A percentile compares a stretch with the other conserved stretches of the same genome.
Conservation (phyloP, 30 jellyfish, hydroid and myxozoan genomes). For the Morbakka virulenta region DNA sequence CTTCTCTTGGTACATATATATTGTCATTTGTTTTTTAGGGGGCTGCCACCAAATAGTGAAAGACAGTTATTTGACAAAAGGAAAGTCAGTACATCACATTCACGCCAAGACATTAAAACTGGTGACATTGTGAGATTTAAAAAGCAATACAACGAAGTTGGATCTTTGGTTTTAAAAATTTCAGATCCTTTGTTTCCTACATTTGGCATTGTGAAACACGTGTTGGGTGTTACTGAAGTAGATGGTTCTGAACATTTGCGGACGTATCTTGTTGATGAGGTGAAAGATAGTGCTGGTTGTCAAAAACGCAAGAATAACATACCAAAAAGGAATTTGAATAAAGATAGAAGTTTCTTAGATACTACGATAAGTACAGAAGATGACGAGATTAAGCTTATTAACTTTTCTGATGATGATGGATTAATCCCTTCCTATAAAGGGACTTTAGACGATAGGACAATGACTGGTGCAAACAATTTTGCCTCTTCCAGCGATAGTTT, state of each 20-base stretch:
- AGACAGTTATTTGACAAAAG: slow-evolving; percentile 5
- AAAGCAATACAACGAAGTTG: slow-evolving; percentile 67
- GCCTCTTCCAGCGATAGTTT: not conserved
- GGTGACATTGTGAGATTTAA: slow-evolving; percentile 84
- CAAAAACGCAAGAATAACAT: not conserved
- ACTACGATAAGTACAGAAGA: too few species aligned
- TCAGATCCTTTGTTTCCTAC: slow-evolving; percentile 19
- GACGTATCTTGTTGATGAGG: slow-evolving; percentile 34
- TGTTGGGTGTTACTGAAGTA: slow-evolving; percentile 13
- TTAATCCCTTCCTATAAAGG: too few species aligned
- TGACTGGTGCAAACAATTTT: too few species aligned
- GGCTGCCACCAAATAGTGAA: slow-evolving; percentile 74
- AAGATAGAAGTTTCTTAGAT: too few species aligned
- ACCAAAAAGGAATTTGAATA: not conserved
- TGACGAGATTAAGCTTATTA: too few species aligned
- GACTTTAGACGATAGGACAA: too few species aligned
- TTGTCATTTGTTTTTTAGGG: slow-evolving; percentile 54
- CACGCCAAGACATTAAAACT: slow-evolving; percentile 18
- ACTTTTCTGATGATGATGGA: too few species aligned
- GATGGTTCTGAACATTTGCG: slow-evolving; percentile 23
- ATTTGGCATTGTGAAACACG: slow-evolving; percentile 34
- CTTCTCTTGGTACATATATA: not conserved
- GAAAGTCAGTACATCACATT: not conserved
- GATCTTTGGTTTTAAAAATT: slow-evolving; percentile 63
- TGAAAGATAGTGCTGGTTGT: not conserved